Evolutionary conservation across 2,113 vertebrate species (phyloP), one percentile per base, ranked within the genome.

Genomic region (Nerophis ophidion): DNA sequence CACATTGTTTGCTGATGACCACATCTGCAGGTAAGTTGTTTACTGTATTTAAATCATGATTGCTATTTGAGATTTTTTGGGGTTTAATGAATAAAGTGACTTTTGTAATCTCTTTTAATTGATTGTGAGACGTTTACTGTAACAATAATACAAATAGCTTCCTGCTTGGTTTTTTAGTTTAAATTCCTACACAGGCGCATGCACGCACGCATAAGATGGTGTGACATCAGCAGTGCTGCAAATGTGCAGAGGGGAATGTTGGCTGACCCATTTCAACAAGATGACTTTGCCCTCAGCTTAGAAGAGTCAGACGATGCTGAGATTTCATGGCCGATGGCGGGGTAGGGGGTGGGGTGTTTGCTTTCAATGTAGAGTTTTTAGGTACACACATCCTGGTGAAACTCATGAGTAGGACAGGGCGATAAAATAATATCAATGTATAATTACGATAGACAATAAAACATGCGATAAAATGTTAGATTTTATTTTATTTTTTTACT

Each of bases 211-310:
- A 34, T 35, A 48, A 68, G 65, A 72, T 60, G 64, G 46, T 71
- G 58, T 83, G 81, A 88, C 79, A 80, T 88, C 84, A 26, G 83
- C 72, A 63, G 68, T 55, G 16, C 49, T 73, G 62, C 70, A 42
- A 26, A 54, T 71, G 63, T 50, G 26, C 65, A 62, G 56, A 64
- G 76, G 71, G 66, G n/a, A 75, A 74, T 77, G 70, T 65, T 70
- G 60, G 68, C 60, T 86, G 84, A 85, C 81, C 79, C 69, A 80
- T 61, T 86, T 88, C 64, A 62, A 54, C 69, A 65, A 65, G 70
- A 79, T 76, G 70, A 52, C 65, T 70, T 66, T 70, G 70, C 71
- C 71, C 71, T 72, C 40, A 68, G 70, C 71, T 62, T 40, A 17
- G 44, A 77, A 65, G 71, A 79, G 65, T 68, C 11, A 9, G 57